Evolutionary conservation across 2,113 vertebrate species (phyloP), one percentile per base, ranked within the genome.

Genomic region (Pholis gunnellus): DNA sequence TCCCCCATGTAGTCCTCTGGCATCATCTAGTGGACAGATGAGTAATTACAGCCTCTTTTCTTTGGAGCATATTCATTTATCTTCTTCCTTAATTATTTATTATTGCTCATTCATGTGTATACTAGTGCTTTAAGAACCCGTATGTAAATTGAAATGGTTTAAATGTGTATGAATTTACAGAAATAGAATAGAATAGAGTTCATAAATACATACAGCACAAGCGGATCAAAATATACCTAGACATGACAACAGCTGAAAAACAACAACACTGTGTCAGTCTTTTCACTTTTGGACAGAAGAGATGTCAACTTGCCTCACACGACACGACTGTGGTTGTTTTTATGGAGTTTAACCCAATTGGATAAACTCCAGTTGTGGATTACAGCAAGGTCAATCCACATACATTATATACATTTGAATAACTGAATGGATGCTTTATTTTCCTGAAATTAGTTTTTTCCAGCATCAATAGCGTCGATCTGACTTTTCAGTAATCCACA

Each of bases 11-110:
- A 15, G 69, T 27, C 59, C 77, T 83, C 31, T 83, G 22, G 42
- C 38, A 25, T 3, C 14, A 78, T 82, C 90, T 80, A 77, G 90
- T 91, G 93, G 90, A 72, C 52, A 84, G 36, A 36, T 61, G 9
- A 59, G 31, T 38, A 80, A 84, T 5, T 91, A 50, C 85, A 93
- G 8, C 1, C 4, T 42, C 0, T 6, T 31, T 46, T 48, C 1
- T 3, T 17, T 5, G 9, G 5, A 20, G 20, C 50, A 0, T 61
- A 14, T 29, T 38, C 14, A 38, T 40, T 65, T 22, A 54, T 31
- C 36, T 31, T 34, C 25, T 14, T 6, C 9, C 31, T 20, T n/a
- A 2, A 50, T 63, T 74, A n/a, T 56, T 56, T 17, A 13, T 9
- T 14, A 5, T 10, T 59, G 10, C 27, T 79, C 0, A 70, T 65